Percentiles rank a stretch among this genome's conserved stretches.
phyloP scores from a whole-genome alignment of 2,797 vertebrate species.

The Poecile montanus region DNA sequence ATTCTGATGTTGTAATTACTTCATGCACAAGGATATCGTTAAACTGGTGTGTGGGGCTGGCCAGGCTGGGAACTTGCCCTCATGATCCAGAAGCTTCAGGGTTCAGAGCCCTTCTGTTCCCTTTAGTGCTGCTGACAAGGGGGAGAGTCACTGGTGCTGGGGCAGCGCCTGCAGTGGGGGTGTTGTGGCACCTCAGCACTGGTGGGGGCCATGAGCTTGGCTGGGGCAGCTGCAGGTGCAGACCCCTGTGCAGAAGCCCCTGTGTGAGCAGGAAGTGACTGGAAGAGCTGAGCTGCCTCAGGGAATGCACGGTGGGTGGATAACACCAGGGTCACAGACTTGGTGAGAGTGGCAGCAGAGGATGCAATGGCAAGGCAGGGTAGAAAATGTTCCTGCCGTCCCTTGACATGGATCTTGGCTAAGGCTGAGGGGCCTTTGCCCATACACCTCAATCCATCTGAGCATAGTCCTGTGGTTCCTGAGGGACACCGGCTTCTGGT shows the following conservation, averaged over 20 bases:
- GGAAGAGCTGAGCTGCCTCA: background rate
- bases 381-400: background rate
- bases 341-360: background rate
- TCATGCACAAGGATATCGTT: background rate
- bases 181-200: background rate
- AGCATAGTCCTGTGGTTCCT: background rate
- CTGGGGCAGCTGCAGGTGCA: background rate
- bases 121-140: background rate
- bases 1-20: background rate
- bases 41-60: background rate
- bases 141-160: background rate
- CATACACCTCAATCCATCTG: background rate
- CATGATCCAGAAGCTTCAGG: background rate
- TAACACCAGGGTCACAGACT: background rate
- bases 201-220: background rate
- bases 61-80: background rate
- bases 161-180: background rate
- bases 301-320: fast-evolving
- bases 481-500: background rate
- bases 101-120: background rate
- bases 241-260: background rate
- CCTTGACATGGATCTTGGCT: too few relatives aligned
- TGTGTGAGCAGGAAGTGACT: background rate
- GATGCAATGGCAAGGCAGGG: background rate
- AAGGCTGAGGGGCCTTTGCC: background rate